phyloP scores from a whole-genome alignment of 1,140 invertebrate species.

The Dreissena polymorpha region DNA sequence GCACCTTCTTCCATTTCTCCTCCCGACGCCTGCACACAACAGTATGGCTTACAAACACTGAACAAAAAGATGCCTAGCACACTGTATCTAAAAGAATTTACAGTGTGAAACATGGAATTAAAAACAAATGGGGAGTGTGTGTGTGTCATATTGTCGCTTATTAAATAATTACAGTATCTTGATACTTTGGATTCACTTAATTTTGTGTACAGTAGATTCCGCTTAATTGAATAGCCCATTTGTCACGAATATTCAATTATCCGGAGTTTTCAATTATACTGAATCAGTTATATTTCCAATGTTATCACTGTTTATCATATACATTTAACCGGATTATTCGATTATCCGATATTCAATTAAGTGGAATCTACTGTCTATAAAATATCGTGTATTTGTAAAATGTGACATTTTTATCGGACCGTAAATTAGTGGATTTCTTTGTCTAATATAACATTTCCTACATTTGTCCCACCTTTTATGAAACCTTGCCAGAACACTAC shows the following conservation, averaged over 20 bases:
- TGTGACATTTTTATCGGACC: not conserved
- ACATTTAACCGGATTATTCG: not conserved
- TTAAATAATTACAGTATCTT: too few species aligned
- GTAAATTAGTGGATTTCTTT: not conserved
- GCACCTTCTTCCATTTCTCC: constrained; percentile 70
- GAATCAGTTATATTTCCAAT: too few species aligned
- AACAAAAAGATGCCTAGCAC: not conserved
- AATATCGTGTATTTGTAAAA: not conserved
- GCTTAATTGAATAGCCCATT: too few species aligned
- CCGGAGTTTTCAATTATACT: not conserved
- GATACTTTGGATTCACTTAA: too few species aligned
- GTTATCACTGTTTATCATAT: too few species aligned
- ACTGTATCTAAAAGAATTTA: not conserved
- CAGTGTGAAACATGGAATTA: not conserved
- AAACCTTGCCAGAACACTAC: not conserved
- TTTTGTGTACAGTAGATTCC: not conserved
- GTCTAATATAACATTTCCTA: too few species aligned
- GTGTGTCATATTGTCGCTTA: not conserved
- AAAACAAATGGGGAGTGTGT: not conserved
- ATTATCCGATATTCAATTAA: too few species aligned
- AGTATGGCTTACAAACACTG: not conserved
- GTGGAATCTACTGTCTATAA: not conserved
- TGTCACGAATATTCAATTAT: not conserved
- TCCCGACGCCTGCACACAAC: constrained; percentile 59
- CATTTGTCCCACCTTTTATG: too few species aligned